A percentile compares a stretch with the other conserved stretches of the same genome.
Evolutionary conservation across 2,888 invertebrate genomes (phyloP).

Genomic region (Drosophila engyochracea): DNA sequence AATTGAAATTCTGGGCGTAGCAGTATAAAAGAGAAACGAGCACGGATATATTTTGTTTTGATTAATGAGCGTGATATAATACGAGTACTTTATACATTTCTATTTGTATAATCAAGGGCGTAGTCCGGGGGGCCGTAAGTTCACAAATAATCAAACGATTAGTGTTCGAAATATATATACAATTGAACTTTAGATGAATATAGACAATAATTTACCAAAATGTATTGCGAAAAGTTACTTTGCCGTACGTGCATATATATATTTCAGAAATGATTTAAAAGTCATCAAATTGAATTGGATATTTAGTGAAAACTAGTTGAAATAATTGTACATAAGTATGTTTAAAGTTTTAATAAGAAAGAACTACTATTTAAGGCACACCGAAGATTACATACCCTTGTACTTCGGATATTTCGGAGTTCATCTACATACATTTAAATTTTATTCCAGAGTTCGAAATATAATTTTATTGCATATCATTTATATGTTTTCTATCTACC

Average conservation of each 20-base stretch:
- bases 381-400: neutral
- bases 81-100: neutral
- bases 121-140: neutral
- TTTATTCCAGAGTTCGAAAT: neutral
- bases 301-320: neutral
- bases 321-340: neutral
- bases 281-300: neutral
- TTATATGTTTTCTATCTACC: neutral
- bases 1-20: constrained; percentile 38
- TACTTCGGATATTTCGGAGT: neutral
- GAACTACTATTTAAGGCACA: neutral
- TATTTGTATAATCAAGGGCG: neutral
- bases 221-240: neutral
- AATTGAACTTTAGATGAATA: neutral
- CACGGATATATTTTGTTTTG: constrained; percentile 25
- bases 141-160: neutral
- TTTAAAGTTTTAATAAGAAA: neutral
- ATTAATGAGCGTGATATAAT: constrained; percentile 34
- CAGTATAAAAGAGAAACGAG: constrained; percentile 5
- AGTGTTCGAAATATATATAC: neutral
- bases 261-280: neutral
- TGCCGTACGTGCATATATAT: neutral
- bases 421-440: neutral
- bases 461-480: neutral
- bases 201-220: neutral